Conservation (phyloP, 2,113 vertebrate species). For the Platichthys stellatus region DNA sequence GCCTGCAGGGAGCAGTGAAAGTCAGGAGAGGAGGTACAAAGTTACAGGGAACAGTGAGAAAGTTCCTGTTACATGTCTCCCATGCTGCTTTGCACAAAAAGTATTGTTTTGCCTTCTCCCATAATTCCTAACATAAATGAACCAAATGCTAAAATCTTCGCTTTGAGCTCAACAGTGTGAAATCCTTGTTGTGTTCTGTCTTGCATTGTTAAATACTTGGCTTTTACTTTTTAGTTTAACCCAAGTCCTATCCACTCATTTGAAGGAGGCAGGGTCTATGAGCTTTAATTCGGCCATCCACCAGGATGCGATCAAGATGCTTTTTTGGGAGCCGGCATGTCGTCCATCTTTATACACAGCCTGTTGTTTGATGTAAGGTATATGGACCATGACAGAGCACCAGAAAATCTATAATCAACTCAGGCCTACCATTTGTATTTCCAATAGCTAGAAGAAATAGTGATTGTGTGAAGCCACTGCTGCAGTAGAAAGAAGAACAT, state of each 20-base stretch:
- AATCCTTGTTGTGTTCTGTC: too few species aligned
- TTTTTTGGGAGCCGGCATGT: too few species aligned
- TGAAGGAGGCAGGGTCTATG: too few species aligned
- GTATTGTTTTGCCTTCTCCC: neutral
- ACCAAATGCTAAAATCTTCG: too few species aligned
- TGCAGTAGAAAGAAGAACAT: neutral
- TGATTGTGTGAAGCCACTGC: neutral
- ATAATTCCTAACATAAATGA: neutral
- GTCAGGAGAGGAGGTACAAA: neutral
- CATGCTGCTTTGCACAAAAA: neutral
- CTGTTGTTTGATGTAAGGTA: neutral
- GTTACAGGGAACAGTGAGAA: neutral
- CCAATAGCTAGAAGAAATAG: neutral
- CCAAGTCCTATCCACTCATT: too few species aligned
- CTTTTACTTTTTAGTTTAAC: too few species aligned
- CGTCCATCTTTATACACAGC: too few species aligned
- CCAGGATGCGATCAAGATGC: too few species aligned
- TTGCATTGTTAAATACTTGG: too few species aligned
- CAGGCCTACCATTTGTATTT: neutral
- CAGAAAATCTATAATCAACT: neutral
- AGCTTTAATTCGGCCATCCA: too few species aligned
- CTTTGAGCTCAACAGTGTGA: too few species aligned
- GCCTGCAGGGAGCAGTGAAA: conserved; percentile 10
- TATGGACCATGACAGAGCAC: neutral
- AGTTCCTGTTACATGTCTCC: neutral